A percentile compares a stretch with the other conserved stretches of the same genome.
Evolutionary conservation across 2,888 invertebrate species (phyloP).

Genomic region (Leucozona laternaria): DNA sequence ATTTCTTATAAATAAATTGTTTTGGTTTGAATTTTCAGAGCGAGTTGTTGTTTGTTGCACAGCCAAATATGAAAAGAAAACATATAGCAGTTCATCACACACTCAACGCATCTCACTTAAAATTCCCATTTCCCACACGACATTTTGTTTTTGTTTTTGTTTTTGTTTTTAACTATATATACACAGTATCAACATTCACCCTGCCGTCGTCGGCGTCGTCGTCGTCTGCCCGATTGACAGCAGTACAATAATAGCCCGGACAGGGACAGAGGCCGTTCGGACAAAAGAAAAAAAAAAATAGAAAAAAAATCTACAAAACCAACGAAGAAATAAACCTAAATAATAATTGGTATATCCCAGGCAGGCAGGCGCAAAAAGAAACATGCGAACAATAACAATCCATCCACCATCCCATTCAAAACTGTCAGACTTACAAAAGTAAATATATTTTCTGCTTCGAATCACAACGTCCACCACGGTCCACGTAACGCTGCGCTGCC

Average conservation of each 20-base stretch:
- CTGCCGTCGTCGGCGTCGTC: constrained; percentile 21
- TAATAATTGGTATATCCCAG: constrained; percentile 48
- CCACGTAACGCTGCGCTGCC: neutral
- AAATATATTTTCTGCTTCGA: neutral
- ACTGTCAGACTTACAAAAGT: constrained; percentile 18
- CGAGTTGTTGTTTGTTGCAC: constrained; percentile 80
- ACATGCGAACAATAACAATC: constrained; percentile 5
- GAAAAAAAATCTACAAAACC: constrained; percentile 34
- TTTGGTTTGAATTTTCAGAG: constrained; percentile 45
- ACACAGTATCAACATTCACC: constrained; percentile 40
- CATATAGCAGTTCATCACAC: constrained; percentile 60
- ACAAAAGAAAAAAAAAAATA: constrained; percentile 32
- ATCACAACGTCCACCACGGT: too few species aligned
- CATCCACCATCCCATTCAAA: constrained; percentile 38
- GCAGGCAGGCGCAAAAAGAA: constrained; percentile 38
- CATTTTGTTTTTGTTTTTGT: constrained; percentile 26
- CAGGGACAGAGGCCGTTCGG: constrained; percentile 60
- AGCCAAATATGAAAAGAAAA: constrained; percentile 81
- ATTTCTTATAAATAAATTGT: constrained; percentile 29
- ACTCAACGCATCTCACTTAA: constrained; percentile 54
- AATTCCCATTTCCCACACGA: constrained; percentile 57
- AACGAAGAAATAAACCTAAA: constrained; percentile 27
- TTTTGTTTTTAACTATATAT: constrained; percentile 35
- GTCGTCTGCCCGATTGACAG: constrained; percentile 64
- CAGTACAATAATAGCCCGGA: constrained; percentile 67